phyloP scores from a whole-genome alignment of 2,113 vertebrate genomes.

The Bubalus kerabau region DNA sequence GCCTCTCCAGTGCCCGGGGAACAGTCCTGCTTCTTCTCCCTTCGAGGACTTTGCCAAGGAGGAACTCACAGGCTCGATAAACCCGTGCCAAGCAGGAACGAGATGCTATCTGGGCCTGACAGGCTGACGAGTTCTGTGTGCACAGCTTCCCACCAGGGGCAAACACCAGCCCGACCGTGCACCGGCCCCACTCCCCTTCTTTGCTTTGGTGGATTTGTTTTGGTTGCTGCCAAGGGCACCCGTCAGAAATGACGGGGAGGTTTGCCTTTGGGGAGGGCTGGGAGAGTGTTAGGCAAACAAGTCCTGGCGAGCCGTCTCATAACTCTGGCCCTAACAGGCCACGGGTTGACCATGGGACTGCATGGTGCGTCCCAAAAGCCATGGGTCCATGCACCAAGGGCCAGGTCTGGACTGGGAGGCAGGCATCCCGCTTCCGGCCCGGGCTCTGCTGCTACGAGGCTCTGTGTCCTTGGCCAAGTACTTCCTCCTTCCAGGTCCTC shows the following conservation, averaged over 20 bases:
- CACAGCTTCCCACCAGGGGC: not conserved
- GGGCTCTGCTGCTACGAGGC: not conserved
- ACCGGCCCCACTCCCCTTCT: not conserved
- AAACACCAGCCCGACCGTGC: not conserved
- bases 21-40: not conserved
- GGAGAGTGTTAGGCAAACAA: not conserved
- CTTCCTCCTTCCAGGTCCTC: not conserved
- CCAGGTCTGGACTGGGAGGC: not conserved
- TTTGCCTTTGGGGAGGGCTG: conserved; percentile 6
- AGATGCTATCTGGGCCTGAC: conserved; percentile 31
- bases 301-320: not conserved
- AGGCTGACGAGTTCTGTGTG: conserved; percentile 1
- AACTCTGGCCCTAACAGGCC: not conserved
- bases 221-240: not conserved
- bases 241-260: not conserved
- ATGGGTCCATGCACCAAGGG: not conserved
- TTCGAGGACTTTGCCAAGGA: conserved; percentile 8
- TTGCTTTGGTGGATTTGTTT: conserved; percentile 46
- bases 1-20: not conserved
- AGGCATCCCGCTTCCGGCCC: not conserved
- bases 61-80: not conserved
- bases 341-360: not conserved
- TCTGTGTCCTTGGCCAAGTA: not conserved
- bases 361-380: not conserved
- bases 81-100: conserved; percentile 23